Base-by-base conservation (phyloP, 1,140 invertebrate species). In the Megalopta genalis region DNA sequence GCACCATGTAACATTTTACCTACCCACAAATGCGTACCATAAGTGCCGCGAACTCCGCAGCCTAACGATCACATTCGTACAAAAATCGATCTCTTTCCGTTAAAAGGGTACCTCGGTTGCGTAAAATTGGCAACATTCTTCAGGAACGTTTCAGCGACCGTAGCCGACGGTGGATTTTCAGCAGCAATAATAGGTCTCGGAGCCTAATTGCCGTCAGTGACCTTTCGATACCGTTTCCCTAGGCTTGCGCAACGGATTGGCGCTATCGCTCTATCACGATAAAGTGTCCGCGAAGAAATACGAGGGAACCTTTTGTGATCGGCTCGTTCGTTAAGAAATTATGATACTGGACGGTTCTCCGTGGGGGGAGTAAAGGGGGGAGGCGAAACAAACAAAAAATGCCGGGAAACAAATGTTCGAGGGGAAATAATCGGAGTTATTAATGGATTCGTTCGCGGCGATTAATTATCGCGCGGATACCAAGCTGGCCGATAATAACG, bases 141-240 rank as follows among this genome's bases (percentile, higher is more conserved):
- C 42, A 14, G 39, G 14, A 10, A 14, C 42, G 42, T 12, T 12
- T 9, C 42, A 21, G 67, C 7, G n/a, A 39, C 21, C 14, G 16
- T 3, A 14, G 46, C 14, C 49, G 49, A 49, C 12, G 10, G 12
- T 0, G 25, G 71, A 37, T 78, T 78, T 78, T 72, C 76, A 72
- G 71, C 39, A 10, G 25, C 39, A 37, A 66, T 52, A 74, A 66
- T 59, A 73, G 37, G n/a, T 21, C 54, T 21, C 49, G 18, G 27
- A 59, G 23, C 16, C 70, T 79, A 73, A 74, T 74, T 66, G 64
- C 71, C 70, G 63, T 66, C 32, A 79, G 70, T 79, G 77, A 79
- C 77, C 77, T 79, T 79, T 79, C 77, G 77, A 73, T 73, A 79
- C 42, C 70, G 77, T 79, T 79, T 73, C 27, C 77, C 39, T 60